Percentiles rank a stretch among this genome's conserved stretches.
phyloP scores from a whole-genome alignment of 2,797 vertebrate genomes.

The Lepilemur ruficaudatus region DNA sequence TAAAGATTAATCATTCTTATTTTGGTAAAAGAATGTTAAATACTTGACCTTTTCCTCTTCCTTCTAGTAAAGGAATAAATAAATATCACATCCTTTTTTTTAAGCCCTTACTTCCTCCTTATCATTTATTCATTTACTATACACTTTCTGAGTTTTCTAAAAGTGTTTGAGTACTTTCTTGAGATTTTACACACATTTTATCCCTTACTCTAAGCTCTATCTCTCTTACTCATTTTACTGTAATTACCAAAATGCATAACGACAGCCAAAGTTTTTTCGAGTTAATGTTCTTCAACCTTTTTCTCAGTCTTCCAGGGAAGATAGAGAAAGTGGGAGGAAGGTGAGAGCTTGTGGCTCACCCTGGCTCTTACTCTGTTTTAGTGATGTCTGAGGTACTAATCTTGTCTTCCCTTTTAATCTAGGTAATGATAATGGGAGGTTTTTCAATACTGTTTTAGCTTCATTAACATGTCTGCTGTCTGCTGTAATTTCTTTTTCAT shows the following conservation, averaged over 20 bases:
- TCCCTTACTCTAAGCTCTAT: neutral
- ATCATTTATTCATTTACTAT: neutral
- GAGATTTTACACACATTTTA: neutral
- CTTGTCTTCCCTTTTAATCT: slow-evolving; percentile 80
- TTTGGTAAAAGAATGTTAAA: neutral
- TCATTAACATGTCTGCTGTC: slow-evolving; percentile 82
- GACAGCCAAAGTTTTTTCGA: neutral
- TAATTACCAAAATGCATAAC: slow-evolving; percentile 7
- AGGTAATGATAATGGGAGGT: slow-evolving; percentile 78
- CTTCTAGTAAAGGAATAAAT: neutral
- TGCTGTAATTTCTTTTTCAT: slow-evolving; percentile 55
- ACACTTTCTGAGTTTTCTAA: neutral
- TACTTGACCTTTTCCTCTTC: neutral
- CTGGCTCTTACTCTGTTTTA: slow-evolving; percentile 32
- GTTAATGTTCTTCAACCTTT: slow-evolving; percentile 48
- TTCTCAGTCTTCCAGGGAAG: slow-evolving; percentile 31
- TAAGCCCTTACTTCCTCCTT: neutral
- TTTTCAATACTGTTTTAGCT: slow-evolving; percentile 80
- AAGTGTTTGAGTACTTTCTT: neutral
- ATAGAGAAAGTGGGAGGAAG: neutral
- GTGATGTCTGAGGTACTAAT: slow-evolving; percentile 78
- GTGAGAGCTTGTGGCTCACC: slow-evolving; percentile 14
- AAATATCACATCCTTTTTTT: neutral
- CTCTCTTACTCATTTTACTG: neutral
- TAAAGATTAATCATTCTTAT: neutral